A percentile compares a stretch with the other conserved stretches of the same genome.
phyloP scores from a whole-genome alignment of 2,888 invertebrate genomes.

The Tetramorium bicarinatum region DNA sequence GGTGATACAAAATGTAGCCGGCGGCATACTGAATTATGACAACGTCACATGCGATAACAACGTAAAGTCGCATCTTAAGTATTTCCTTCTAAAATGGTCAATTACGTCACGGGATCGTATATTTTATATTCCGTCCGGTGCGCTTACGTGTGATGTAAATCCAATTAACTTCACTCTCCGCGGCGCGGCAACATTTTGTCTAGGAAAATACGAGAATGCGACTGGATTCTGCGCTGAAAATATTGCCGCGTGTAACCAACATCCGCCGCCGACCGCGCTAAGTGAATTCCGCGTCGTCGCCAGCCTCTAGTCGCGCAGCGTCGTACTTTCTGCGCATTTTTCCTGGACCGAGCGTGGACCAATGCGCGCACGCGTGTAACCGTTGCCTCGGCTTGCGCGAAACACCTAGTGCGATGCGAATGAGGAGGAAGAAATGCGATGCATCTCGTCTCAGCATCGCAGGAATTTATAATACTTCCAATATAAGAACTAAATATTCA shows the following conservation, averaged over 20 bases:
- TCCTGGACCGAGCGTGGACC: not conserved
- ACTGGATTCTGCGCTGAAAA: constrained; percentile 56
- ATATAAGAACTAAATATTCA: constrained; percentile 1
- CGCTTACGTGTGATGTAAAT: constrained; percentile 48
- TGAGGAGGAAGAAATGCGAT: constrained; percentile 12
- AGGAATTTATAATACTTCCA: constrained; percentile 22
- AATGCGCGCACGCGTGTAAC: constrained; percentile 64
- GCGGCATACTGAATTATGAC: constrained; percentile 59
- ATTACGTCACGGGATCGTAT: constrained; percentile 58
- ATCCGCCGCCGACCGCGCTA: constrained; percentile 16
- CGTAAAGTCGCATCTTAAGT: constrained; percentile 48
- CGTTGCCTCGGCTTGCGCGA: constrained; percentile 10
- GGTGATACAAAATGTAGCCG: constrained; percentile 21
- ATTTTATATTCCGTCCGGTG: constrained; percentile 44
- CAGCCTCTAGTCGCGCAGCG: constrained; percentile 35
- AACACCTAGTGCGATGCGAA: constrained; percentile 32
- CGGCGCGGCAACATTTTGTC: constrained; percentile 23
- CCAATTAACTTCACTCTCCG: constrained; percentile 63
- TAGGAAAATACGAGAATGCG: constrained; percentile 48
- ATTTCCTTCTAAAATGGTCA: constrained; percentile 38
- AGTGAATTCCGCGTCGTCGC: constrained; percentile 57
- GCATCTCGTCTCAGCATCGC: not conserved
- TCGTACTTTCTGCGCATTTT: constrained; percentile 63
- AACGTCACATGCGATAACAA: constrained; percentile 47
- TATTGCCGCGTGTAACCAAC: constrained; percentile 38